Evolutionary conservation across 2,113 vertebrate genomes (phyloP).

Genomic region (Grantiella picta): DNA sequence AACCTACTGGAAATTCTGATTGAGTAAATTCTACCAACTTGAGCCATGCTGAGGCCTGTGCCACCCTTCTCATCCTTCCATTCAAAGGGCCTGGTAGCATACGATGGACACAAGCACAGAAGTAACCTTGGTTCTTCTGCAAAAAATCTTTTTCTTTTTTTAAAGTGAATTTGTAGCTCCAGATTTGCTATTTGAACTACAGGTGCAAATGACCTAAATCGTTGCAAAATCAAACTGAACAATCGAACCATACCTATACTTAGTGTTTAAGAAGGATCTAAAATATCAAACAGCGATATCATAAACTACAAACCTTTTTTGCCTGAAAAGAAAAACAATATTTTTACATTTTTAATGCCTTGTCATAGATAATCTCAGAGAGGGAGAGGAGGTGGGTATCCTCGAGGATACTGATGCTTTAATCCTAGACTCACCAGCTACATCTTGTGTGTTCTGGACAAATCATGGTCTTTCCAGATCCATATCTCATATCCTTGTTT

Average conservation of each 20-base stretch:
- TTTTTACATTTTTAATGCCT: neutral
- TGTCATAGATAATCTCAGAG: neutral
- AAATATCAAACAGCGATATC: neutral
- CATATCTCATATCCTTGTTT: neutral
- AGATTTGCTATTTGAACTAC: neutral
- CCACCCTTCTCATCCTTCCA: neutral
- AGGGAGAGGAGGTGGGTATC: neutral
- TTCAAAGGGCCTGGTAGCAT: neutral
- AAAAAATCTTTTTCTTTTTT: neutral
- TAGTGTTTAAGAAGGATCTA: neutral
- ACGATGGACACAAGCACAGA: neutral
- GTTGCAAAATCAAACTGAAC: neutral
- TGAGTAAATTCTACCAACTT: neutral
- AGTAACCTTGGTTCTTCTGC: neutral
- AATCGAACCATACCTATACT: neutral
- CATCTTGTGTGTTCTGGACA: neutral
- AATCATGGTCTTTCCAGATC: neutral
- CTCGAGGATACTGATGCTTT: neutral
- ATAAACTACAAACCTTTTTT: neutral
- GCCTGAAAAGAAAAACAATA: neutral
- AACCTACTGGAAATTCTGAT: neutral
- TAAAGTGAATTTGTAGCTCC: neutral
- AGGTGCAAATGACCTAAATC: neutral
- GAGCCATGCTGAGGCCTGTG: neutral
- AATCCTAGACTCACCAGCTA: neutral